Evolutionary conservation across 1,140 invertebrate species (phyloP).

Genomic region (Zaprionus inermis): DNA sequence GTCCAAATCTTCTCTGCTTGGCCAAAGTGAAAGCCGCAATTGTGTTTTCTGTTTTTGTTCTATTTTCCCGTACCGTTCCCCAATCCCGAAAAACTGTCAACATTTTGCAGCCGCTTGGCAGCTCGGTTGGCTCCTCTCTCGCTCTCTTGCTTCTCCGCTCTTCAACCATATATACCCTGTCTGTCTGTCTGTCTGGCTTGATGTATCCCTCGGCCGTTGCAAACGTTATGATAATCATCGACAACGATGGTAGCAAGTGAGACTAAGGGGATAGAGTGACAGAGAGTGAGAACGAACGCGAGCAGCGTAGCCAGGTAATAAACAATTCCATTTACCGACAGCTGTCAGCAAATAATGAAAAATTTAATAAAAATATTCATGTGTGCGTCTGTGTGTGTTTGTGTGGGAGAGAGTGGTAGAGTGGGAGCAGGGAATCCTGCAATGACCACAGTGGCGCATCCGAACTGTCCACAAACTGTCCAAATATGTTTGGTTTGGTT

Average conservation of each 20-base stretch:
- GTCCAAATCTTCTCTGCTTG: constrained; percentile 17
- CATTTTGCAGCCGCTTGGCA: constrained; percentile 45
- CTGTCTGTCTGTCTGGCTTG: constrained; percentile 26
- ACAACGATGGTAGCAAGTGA: constrained; percentile 28
- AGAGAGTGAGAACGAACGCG: constrained; percentile 3
- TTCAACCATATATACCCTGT: background rate
- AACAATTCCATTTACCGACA: constrained; percentile 82
- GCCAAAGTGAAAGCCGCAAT: constrained; percentile 42
- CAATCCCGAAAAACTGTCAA: constrained; percentile 58
- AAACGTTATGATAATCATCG: constrained; percentile 77
- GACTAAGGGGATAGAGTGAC: background rate
- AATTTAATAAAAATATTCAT: constrained; percentile 68
- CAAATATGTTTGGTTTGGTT: constrained; percentile 77
- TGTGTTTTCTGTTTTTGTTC: constrained; percentile 62
- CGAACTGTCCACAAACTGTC: constrained; percentile 67
- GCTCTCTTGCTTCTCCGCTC: background rate
- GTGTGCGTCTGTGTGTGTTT: no score
- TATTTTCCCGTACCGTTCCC: background rate
- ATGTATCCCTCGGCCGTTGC: constrained; percentile 35
- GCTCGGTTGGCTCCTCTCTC: constrained; percentile 8
- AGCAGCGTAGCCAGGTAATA: constrained; percentile 62
- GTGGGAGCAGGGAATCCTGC: background rate
- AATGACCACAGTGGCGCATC: constrained; percentile 28
- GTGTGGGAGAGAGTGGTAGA: background rate
- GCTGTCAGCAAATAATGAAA: constrained; percentile 80